phyloP scores from a whole-genome alignment of 2,888 invertebrate genomes.

The Drosophila kambysellisi region DNA sequence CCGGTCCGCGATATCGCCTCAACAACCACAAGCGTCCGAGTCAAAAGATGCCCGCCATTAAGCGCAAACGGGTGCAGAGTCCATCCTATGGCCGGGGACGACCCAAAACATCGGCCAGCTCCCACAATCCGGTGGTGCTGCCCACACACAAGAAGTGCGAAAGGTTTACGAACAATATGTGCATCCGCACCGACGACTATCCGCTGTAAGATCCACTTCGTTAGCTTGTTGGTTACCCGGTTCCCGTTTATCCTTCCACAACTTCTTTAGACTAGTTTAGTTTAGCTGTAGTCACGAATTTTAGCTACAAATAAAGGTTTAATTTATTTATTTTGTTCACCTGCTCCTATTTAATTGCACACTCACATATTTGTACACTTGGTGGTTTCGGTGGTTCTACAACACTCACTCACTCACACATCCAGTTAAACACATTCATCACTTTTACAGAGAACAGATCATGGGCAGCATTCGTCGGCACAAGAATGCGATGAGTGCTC shows the following conservation, averaged over 20 bases:
- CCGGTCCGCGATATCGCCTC: conserved; percentile 78
- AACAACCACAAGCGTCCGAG: conserved; percentile 57
- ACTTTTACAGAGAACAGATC: conserved; percentile 87
- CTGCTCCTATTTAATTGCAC: conserved; percentile 49
- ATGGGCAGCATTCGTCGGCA: conserved; percentile 89
- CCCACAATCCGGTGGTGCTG: conserved; percentile 68
- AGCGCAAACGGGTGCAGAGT: conserved; percentile 78
- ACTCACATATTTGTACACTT: conserved; percentile 24
- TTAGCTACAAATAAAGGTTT: conserved; percentile 58
- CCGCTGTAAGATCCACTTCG: conserved; percentile 88
- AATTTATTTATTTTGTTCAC: conserved; percentile 59
- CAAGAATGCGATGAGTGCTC: conserved; percentile 89
- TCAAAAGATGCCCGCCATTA: conserved; percentile 57
- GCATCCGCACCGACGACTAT: conserved; percentile 90
- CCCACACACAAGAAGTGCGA: conserved; percentile 86
- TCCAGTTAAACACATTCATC: conserved; percentile 17
- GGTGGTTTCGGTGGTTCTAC: conserved; percentile 57
- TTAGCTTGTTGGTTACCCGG: conserved; percentile 46
- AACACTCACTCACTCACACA: conserved; percentile 18
- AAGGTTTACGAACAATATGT: conserved; percentile 90
- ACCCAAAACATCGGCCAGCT: conserved; percentile 83
- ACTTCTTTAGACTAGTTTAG: conserved; percentile 36
- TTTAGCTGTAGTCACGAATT: conserved; percentile 20
- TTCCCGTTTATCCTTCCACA: conserved; percentile 23
- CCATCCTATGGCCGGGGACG: conserved; percentile 42